phyloP scores from a whole-genome alignment of 1,140 invertebrate species.

The Philaenus spumarius region DNA sequence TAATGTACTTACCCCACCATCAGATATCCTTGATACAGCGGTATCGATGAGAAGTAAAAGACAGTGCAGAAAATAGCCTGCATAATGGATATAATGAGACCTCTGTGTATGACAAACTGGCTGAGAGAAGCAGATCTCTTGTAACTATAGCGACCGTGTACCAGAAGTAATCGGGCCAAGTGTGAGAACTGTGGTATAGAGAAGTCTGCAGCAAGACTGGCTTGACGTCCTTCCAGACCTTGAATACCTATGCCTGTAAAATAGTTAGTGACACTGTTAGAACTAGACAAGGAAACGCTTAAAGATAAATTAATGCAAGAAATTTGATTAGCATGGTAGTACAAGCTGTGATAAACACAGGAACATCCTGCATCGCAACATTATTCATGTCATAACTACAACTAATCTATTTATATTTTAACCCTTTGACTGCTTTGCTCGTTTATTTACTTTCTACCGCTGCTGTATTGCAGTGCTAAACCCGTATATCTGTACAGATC shows the following conservation, averaged over 20 bases:
- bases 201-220: conserved; percentile 98
- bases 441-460: too few relatives aligned
- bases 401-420: too few relatives aligned
- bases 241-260: conserved; percentile 86
- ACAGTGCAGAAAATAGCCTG: conserved; percentile 98
- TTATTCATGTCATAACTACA: too few relatives aligned
- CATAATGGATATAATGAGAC: conserved; percentile 97
- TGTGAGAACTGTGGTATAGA: conserved; percentile 90
- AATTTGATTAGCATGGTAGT: too few relatives aligned
- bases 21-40: conserved; percentile 95
- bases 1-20: conserved; percentile 79
- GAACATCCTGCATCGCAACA: too few relatives aligned
- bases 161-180: conserved; percentile 78
- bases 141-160: conserved; percentile 94
- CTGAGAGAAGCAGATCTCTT: conserved; percentile 93
- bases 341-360: too few relatives aligned
- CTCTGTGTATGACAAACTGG: conserved; percentile 98
- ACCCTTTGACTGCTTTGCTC: too few relatives aligned
- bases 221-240: conserved; percentile 88
- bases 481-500: too few relatives aligned
- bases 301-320: too few relatives aligned
- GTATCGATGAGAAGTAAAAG: conserved; percentile 96
- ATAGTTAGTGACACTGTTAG: too few relatives aligned
- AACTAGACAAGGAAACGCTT: too few relatives aligned
- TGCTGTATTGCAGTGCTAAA: too few relatives aligned